Percentiles rank a stretch among this genome's conserved stretches.
Conservation (phyloP, 2,797 vertebrate species). For the Schizopygopsis pylzovi region DNA sequence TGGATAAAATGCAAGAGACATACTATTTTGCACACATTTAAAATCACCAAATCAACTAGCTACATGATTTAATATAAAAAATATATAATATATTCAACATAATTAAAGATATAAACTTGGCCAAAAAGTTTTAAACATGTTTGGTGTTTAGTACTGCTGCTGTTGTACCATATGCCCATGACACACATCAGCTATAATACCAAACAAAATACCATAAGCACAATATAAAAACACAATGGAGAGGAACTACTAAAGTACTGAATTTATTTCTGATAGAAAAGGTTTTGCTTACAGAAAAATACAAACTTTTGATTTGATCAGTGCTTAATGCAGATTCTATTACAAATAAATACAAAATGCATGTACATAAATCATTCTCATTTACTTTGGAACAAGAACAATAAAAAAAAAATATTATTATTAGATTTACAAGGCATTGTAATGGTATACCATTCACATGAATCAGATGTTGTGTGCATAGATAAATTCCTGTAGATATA, state of each 20-base stretch:
- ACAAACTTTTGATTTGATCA: constrained; percentile 30
- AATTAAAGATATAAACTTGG: neutral
- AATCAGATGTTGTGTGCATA: constrained; percentile 4
- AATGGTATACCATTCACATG: constrained; percentile 5
- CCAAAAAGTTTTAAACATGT: neutral
- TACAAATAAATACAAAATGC: constrained; percentile 46
- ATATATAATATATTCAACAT: neutral
- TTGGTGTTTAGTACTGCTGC: too few relatives aligned
- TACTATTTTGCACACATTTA: neutral
- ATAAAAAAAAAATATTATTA: constrained; percentile 7
- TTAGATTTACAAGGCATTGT: constrained; percentile 31
- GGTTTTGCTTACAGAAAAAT: constrained; percentile 14
- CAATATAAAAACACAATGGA: neutral
- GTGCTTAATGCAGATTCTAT: constrained; percentile 27
- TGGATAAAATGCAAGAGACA: neutral
- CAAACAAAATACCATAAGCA: neutral
- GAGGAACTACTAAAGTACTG: constrained; percentile 9
- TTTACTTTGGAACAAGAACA: constrained; percentile 17
- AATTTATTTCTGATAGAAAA: constrained; percentile 44
- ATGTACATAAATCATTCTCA: constrained; percentile 36
- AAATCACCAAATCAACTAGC: neutral
- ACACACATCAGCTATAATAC: neutral
- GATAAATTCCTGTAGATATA: constrained; percentile 4
- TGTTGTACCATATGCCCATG: neutral
- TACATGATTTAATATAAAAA: neutral